Evolutionary conservation across 2,113 vertebrate species (phyloP).

Genomic region (Stigmatopora nigra): DNA sequence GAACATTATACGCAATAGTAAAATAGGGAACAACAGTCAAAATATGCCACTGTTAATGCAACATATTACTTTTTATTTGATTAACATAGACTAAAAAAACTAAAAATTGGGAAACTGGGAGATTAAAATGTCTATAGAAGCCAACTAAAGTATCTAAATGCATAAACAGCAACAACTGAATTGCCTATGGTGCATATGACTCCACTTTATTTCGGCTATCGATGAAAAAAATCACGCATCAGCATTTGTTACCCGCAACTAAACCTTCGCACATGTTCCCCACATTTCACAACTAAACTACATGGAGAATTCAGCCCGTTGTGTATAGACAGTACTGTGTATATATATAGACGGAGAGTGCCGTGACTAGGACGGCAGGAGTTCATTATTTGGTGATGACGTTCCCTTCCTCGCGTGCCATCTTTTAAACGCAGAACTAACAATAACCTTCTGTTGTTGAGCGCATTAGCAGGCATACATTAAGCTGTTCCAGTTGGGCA

Average conservation of each 20-base stretch:
- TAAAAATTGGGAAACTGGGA: not conserved
- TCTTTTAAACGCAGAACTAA: constrained; percentile 44
- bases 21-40: too few relatives aligned
- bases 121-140: not conserved
- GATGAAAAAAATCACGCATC: constrained; percentile 40
- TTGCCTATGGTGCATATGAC: constrained; percentile 28
- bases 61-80: too few relatives aligned
- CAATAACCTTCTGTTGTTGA: constrained; percentile 48
- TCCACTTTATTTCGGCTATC: constrained; percentile 35
- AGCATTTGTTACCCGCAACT: constrained; percentile 52
- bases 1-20: too few relatives aligned
- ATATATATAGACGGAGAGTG: not conserved
- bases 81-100: too few relatives aligned
- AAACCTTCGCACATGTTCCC: constrained; percentile 58
- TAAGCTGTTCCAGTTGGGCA: constrained; percentile 45
- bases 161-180: constrained; percentile 16
- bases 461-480: constrained; percentile 26
- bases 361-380: constrained; percentile 4
- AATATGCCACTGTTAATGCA: too few relatives aligned
- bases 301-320: constrained; percentile 29
- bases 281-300: constrained; percentile 57
- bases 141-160: not conserved
- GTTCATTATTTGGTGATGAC: constrained; percentile 11
- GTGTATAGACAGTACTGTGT: constrained; percentile 22
- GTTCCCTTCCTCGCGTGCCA: constrained; percentile 27